phyloP scores from a whole-genome alignment of 2,113 vertebrate genomes.

The Probosciger aterrimus region DNA sequence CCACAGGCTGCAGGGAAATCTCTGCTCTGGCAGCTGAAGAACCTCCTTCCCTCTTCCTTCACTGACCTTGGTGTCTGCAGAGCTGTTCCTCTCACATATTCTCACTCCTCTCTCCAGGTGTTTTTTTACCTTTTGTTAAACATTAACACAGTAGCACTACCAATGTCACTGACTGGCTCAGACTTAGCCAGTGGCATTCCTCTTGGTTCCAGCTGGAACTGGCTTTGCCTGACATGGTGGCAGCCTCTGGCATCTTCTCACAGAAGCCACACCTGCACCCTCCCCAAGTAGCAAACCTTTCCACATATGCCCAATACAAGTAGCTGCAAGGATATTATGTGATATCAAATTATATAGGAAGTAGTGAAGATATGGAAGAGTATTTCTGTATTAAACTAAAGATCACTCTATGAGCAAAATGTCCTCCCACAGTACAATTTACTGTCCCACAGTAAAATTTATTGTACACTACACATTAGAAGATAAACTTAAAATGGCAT shows the following conservation, averaged over 20 bases:
- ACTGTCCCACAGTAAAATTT: not conserved
- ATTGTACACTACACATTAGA: not conserved
- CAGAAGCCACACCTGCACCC: not conserved
- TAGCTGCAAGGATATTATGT: not conserved
- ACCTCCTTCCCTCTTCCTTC: not conserved
- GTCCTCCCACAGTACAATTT: not conserved
- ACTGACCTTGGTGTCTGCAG: not conserved
- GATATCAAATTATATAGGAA: not conserved
- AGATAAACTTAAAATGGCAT: not conserved
- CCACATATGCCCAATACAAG: not conserved
- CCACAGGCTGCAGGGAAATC: not conserved
- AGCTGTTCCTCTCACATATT: not conserved
- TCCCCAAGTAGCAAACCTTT: not conserved
- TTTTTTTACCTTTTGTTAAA: not conserved
- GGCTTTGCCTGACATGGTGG: not conserved
- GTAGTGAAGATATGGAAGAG: not conserved
- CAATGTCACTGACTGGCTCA: rapidly evolving
- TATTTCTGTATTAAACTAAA: not conserved
- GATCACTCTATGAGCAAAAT: not conserved
- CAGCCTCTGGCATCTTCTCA: not conserved
- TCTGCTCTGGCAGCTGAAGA: not conserved
- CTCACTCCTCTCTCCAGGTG: not conserved
- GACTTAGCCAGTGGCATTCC: not conserved
- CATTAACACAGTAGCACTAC: not conserved
- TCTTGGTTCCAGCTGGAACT: not conserved